Base-by-base conservation (phyloP, 2,888 invertebrate genomes). In the Cremastinae sp. region DNA sequence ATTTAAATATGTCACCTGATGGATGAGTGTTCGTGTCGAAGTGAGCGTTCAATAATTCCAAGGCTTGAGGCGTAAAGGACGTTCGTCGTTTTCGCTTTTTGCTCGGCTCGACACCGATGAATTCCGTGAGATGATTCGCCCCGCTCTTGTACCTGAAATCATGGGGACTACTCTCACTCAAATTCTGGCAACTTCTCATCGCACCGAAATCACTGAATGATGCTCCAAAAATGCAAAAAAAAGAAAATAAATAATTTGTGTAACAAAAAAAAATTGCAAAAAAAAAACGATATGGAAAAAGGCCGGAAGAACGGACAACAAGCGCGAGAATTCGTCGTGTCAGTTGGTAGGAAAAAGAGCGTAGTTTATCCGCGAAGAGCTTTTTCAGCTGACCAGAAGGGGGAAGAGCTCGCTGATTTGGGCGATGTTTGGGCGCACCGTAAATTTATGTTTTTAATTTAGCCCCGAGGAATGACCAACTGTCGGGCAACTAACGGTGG, bases 21-120 rank as follows among this genome's bases (percentile, higher is more conserved):
- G 98, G 98, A 93, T 98, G 98, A 69, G 98, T 98, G 91, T 98
- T 98, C 85, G 96, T 93, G 90, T 98, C 97, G 88, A 98, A 98
- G 91, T 98, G 97, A 72, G 96, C 96, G 90, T 98, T 98, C 74
- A 98, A 92, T 78, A 98, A 92, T 90, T 98, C 98, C 85, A 98
- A 91, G 10, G 98, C 98, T 90, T 98, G 97, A 0, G 98, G 98
- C 2, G 98, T 98, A 91, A 98, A 98, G 0, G 98, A 98, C 41
- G 98, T 98, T 86, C 98, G 93, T 84, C 98, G 92, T 91, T 98
- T 98, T 85, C 98, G 93, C 88, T 98, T 98, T 92, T 98, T 98
- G 75, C 97, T 97, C 2, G 98, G 97, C 89, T 98, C 98, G 89
- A 97, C 97, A 41, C 98, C 98, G 84, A 97, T 97, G 90, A 98